phyloP scores from a whole-genome alignment of 2,113 vertebrate species.

The Epinephelus moara region DNA sequence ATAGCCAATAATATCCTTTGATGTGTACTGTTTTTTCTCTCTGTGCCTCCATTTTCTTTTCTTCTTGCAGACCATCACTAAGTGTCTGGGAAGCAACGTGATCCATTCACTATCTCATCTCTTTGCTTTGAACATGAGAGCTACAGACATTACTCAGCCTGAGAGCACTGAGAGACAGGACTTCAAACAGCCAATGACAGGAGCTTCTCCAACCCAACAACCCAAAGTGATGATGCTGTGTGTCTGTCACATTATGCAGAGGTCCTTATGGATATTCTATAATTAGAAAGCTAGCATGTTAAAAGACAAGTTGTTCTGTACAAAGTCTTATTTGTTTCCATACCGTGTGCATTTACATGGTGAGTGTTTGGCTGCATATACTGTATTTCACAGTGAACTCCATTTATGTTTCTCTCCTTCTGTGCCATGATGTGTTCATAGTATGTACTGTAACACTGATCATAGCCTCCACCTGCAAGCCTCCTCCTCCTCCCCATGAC shows the following conservation, averaged over 20 bases:
- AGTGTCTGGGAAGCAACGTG: neutral
- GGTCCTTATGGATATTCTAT: conserved; percentile 4
- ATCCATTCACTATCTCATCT: conserved; percentile 15
- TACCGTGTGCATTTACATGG: neutral
- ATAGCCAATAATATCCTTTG: neutral
- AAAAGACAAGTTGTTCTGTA: neutral
- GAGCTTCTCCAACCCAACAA: neutral
- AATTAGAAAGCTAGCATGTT: neutral
- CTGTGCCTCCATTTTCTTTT: neutral
- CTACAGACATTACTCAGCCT: conserved; percentile 14
- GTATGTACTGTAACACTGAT: conserved; percentile 4
- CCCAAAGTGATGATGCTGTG: neutral
- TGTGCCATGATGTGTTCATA: neutral
- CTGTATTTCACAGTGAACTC: conserved; percentile 2
- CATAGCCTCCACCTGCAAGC: conserved; percentile 38
- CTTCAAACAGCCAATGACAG: conserved; percentile 35
- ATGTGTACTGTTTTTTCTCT: neutral
- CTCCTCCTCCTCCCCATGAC: conserved; percentile 14
- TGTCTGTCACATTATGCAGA: conserved; percentile 8
- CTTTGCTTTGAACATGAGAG: conserved; percentile 40
- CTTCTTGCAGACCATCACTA: neutral
- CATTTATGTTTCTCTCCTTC: neutral
- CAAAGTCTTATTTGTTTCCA: neutral
- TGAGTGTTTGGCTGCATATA: neutral
- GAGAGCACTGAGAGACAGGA: conserved; percentile 35